phyloP scores from a whole-genome alignment of 2,888 invertebrate genomes.

The Arctia plantaginis region DNA sequence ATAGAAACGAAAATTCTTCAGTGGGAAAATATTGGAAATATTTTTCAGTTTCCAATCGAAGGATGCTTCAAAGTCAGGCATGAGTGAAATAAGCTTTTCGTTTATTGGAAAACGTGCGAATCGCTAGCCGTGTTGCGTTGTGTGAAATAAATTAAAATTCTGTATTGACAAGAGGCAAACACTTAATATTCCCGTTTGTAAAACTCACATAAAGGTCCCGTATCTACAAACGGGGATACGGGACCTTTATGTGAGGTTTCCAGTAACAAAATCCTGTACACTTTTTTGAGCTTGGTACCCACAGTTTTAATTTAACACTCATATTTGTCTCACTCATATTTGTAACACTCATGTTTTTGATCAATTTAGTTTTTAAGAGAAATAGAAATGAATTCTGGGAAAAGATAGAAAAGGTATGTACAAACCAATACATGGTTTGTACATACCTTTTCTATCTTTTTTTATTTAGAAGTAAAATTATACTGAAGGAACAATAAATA shows the following conservation, averaged over 20 bases:
- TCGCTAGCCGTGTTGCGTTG: conserved; percentile 52
- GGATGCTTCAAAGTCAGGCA: conserved; percentile 74
- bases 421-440: no score
- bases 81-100: conserved; percentile 72
- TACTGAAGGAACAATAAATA: not conserved
- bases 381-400: not conserved
- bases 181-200: conserved; percentile 42
- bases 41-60: conserved; percentile 75
- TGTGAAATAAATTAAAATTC: conserved; percentile 64
- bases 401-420: no score
- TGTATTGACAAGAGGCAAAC: conserved; percentile 39
- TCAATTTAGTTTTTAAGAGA: not conserved
- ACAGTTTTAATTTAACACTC: conserved; percentile 17
- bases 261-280: conserved; percentile 28
- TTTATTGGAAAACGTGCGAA: conserved; percentile 69
- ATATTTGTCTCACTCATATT: not conserved
- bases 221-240: no score
- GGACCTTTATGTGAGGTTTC: conserved; percentile 27
- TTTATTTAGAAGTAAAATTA: not conserved
- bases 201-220: no score
- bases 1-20: conserved; percentile 69
- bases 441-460: no score
- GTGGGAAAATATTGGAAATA: conserved; percentile 72
- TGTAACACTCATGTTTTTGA: not conserved
- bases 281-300: conserved; percentile 20